These are phyloP conservation scores for Schizothorax lantsangensis DNA, from an alignment of 2,797 vertebrate species.

Conservation along the genomic window DNA sequence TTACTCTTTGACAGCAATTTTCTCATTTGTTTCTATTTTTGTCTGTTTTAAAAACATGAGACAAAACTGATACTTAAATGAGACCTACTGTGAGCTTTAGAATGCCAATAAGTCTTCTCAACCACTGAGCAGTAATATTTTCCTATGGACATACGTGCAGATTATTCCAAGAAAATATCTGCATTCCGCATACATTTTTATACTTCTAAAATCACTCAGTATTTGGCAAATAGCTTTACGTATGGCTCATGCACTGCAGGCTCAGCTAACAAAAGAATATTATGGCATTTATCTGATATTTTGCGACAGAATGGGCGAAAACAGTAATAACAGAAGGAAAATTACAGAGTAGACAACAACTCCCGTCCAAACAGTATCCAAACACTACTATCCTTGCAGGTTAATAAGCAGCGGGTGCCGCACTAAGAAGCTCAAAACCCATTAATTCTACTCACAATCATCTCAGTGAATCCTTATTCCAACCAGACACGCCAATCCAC, in stretches of 20 bases:
- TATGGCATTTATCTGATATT: constrained; percentile 27
- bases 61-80: neutral
- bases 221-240: constrained; percentile 28
- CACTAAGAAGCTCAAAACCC: constrained; percentile 24
- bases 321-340: constrained; percentile 29
- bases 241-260: constrained; percentile 19
- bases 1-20: neutral
- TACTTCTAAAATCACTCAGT: neutral
- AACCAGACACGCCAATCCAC: constrained; percentile 27
- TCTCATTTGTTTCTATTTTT: neutral
- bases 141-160: neutral
- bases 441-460: constrained; percentile 32
- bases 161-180: neutral
- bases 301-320: neutral
- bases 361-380: constrained; percentile 30
- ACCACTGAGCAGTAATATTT: neutral
- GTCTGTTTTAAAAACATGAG: constrained; percentile 5
- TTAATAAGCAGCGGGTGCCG: constrained; percentile 25
- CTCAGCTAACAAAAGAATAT: constrained; percentile 52
- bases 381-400: constrained; percentile 45
- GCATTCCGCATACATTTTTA: neutral
- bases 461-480: neutral
- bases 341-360: constrained; percentile 35
- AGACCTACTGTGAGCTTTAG: neutral
- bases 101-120: neutral